These are phyloP conservation scores for Sebastes glaucus DNA, from an alignment of 2,797 vertebrate genomes.

Conservation along the genomic window DNA sequence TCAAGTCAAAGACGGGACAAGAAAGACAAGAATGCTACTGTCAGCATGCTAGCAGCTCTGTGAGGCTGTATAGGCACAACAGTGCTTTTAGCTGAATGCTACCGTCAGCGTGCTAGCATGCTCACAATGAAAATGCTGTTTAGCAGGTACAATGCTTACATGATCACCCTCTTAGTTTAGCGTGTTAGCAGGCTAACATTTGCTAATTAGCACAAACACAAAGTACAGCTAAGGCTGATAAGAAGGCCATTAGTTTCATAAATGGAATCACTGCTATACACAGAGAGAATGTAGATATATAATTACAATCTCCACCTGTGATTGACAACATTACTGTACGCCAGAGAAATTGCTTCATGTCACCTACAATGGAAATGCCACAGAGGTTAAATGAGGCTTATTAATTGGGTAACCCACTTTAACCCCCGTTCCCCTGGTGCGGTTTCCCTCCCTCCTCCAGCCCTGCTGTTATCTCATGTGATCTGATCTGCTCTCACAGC, in stretches of 20 bases:
- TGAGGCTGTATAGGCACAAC: no score
- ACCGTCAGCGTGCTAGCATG: no score
- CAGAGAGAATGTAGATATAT: neutral
- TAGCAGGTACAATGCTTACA: neutral
- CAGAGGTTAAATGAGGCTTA: constrained; percentile 49
- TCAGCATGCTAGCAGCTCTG: neutral
- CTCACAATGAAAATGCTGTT: neutral
- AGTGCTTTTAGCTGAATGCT: no score
- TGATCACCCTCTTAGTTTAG: neutral
- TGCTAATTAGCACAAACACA: neutral
- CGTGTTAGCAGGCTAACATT: neutral
- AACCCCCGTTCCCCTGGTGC: constrained; percentile 11
- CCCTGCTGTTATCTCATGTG: constrained; percentile 5
- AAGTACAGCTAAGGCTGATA: neutral
- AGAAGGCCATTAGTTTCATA: neutral
- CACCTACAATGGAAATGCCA: constrained; percentile 38
- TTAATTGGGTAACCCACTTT: constrained; percentile 32
- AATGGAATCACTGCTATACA: neutral
- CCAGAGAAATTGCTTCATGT: constrained; percentile 17
- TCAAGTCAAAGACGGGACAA: no score
- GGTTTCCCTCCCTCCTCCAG: neutral
- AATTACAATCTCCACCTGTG: constrained; percentile 11
- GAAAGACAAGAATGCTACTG: neutral
- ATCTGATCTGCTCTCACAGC: constrained; percentile 17
- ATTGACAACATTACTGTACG: constrained; percentile 31